Percentiles rank a stretch among this genome's conserved stretches.
phyloP scores from a whole-genome alignment of 2,113 vertebrate species.

The Leucopternis melanops region DNA sequence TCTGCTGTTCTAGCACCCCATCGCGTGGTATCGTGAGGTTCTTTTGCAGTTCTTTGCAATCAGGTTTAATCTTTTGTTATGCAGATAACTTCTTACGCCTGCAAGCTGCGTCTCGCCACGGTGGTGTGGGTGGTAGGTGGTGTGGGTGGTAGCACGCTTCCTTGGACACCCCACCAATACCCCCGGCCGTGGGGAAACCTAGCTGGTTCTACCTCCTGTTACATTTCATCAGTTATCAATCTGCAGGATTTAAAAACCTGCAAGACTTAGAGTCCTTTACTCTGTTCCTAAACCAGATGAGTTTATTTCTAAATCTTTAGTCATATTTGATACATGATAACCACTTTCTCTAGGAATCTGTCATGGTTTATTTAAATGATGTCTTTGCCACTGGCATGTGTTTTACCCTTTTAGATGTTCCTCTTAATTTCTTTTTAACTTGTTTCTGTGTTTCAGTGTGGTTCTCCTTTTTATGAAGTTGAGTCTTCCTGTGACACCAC shows the following conservation, averaged over 20 bases:
- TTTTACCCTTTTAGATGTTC: not conserved
- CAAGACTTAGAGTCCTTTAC: not conserved
- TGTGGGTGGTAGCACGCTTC: not conserved
- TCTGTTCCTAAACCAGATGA: not conserved
- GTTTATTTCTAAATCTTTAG: not conserved
- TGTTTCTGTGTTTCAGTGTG: not conserved
- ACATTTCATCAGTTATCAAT: too few relatives aligned
- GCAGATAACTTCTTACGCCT: not conserved
- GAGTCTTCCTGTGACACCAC: not conserved
- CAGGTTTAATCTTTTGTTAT: not conserved
- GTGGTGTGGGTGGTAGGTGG: not conserved
- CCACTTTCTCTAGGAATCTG: not conserved
- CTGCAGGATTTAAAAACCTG: not conserved
- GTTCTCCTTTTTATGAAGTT: not conserved
- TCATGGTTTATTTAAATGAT: not conserved
- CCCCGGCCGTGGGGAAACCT: accelerated
- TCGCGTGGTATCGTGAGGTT: not conserved
- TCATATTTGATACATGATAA: not conserved
- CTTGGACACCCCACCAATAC: not conserved
- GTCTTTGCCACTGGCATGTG: not conserved
- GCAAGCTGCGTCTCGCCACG: not conserved
- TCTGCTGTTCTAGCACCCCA: not conserved
- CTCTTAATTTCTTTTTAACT: not conserved
- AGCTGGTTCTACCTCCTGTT: not conserved
- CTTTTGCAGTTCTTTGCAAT: not conserved